Evolutionary conservation across 1,140 invertebrate genomes (phyloP).

Genomic region (Archivesica marissinica): DNA sequence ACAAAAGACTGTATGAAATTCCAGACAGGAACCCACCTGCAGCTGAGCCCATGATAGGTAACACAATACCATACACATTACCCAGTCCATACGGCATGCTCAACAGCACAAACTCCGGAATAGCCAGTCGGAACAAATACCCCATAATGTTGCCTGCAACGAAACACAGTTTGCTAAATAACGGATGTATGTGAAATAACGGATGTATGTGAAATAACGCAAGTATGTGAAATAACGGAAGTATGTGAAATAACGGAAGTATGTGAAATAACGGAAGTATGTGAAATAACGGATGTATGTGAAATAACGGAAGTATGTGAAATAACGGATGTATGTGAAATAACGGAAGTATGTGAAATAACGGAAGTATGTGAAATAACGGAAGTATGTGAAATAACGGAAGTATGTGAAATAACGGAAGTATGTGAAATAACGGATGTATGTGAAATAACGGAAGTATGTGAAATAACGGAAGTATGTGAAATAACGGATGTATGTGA

Average conservation of each 20-base stretch:
- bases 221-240: neutral
- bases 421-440: too few species aligned
- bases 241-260: neutral
- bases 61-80: slow-evolving; percentile 40
- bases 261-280: neutral
- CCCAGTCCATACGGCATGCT: slow-evolving; percentile 45
- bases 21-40: slow-evolving; percentile 87
- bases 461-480: too few species aligned
- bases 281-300: neutral
- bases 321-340: too few species aligned
- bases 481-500: too few species aligned
- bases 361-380: too few species aligned
- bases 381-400: too few species aligned
- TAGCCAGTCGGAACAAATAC: slow-evolving; percentile 89
- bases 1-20: too few species aligned
- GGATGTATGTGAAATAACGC: neutral
- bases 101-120: slow-evolving; percentile 87
- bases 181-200: neutral
- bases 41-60: slow-evolving; percentile 89
- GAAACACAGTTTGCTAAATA: neutral
- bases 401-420: too few species aligned
- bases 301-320: too few species aligned
- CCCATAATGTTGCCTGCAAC: slow-evolving; percentile 88
- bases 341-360: too few species aligned
- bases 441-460: too few species aligned